Evolutionary conservation across 2,888 invertebrate genomes (phyloP), one percentile per base, ranked within the genome.

Genomic region (Ametastegia equiseti): DNA sequence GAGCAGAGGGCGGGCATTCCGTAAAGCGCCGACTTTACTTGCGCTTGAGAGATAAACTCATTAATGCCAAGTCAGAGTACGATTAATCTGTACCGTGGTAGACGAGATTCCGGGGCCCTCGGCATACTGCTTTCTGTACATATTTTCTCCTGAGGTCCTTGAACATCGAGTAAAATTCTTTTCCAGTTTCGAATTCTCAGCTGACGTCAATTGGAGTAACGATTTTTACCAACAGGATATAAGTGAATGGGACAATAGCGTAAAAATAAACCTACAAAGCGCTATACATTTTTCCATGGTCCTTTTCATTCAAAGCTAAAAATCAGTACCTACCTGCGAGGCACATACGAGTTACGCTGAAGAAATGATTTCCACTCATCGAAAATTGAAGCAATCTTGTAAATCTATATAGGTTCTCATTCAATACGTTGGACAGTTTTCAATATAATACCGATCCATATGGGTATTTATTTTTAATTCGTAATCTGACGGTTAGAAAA

Each of bases 11-110:
- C 54, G 75, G 54, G 54, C 75, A 75, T 75, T 75, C 75, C 75
- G 75, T 75, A 75, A 54, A 75, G 36, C 75, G 36, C 75, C 75
- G 75, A 75, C 75, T 75, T 33, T 75, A 75, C 75, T 75, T 75
- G 75, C 19, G 33, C 75, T 50, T 36, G 33, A 75, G 75, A 75
- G 75, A 75, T 75, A 75, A 75, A 75, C 75, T 75, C 75, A 75
- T 75, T 75, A 75, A 75, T 75, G 75, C 75, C 75, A 54, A 54
- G 54, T 30, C 75, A 54, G 75, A 75, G 75, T 75, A 75, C 75
- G 50, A 75, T 75, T 75, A 75, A 75, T 75, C 75, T 54, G 75
- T 71, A 71, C 54, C 54, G 27, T 23, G 54, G 50, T 75, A 75
- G 75, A 19, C 75, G 75, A 54, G 54, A 75, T 75, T 75, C 54